A percentile compares a stretch with the other conserved stretches of the same genome.
Conservation (phyloP, 2,888 invertebrate genomes). For the Latrodectus hesperus region DNA sequence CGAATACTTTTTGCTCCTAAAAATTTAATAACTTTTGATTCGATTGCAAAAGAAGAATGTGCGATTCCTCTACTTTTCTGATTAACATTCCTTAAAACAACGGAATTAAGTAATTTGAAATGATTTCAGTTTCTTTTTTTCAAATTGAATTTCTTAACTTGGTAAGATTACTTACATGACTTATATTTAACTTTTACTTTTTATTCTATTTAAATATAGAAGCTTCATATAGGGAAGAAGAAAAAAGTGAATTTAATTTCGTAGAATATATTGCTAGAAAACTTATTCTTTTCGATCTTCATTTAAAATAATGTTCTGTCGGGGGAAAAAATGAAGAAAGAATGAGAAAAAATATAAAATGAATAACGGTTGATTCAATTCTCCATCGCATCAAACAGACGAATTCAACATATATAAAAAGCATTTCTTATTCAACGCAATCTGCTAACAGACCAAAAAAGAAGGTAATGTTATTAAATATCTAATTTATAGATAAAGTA, state of each 20-base stretch:
- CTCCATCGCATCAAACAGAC: neutral
- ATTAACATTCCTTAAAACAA: too few species aligned
- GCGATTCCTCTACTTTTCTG: too few species aligned
- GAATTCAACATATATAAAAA: conserved; percentile 16
- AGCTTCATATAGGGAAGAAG: conserved; percentile 14
- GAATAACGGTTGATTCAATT: neutral
- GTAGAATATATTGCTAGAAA: conserved; percentile 38
- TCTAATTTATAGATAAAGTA: conserved; percentile 69
- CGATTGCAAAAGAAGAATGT: too few species aligned
- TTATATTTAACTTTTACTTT: conserved; percentile 5
- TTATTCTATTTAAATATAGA: too few species aligned
- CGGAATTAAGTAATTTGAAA: conserved; percentile 62
- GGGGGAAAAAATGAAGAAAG: conserved; percentile 19
- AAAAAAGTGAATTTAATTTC: conserved; percentile 64
- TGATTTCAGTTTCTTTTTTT: conserved; percentile 44
- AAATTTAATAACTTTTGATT: too few species aligned
- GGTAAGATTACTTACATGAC: neutral
- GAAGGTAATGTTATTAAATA: conserved; percentile 67
- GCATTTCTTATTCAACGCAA: conserved; percentile 24
- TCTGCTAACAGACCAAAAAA: conserved; percentile 59
- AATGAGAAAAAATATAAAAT: neutral
- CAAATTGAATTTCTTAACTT: conserved; percentile 23
- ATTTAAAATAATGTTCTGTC: conserved; percentile 64
- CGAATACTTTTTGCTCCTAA: too few species aligned
- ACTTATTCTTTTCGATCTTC: conserved; percentile 45